Percentiles rank a stretch among this genome's conserved stretches.
These are phyloP conservation scores for Pomacea canaliculata DNA, from an alignment of 2,888 invertebrate species.

Conservation along the genomic window DNA sequence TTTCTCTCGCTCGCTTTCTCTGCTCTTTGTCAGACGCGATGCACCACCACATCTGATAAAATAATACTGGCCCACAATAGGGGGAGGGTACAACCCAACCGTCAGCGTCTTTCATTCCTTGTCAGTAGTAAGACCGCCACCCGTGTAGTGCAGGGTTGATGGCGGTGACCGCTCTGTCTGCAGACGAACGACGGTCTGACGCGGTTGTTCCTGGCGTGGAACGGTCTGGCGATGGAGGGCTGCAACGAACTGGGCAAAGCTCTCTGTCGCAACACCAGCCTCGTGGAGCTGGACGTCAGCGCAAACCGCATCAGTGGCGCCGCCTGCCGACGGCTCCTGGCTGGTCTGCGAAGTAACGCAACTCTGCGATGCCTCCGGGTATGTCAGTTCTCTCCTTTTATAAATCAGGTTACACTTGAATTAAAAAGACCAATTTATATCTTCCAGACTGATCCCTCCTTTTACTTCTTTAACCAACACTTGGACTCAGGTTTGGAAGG, in stretches of 20 bases:
- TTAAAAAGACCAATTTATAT: neutral
- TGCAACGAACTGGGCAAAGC: conserved; percentile 45
- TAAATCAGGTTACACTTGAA: neutral
- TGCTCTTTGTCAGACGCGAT: no score
- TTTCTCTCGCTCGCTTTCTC: no score
- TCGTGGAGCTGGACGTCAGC: conserved; percentile 54
- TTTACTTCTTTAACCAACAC: neutral
- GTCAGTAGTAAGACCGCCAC: no score
- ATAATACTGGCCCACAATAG: no score
- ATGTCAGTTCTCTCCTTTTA: neutral
- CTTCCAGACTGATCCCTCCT: neutral
- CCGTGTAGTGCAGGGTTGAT: no score
- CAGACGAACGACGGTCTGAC: conserved; percentile 52
- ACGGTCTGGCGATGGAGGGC: conserved; percentile 56
- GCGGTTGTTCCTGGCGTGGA: conserved; percentile 56
- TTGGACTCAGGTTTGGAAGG: neutral
- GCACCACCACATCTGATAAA: no score
- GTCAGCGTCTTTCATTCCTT: no score
- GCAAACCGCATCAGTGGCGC: conserved; percentile 56
- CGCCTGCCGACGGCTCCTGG: conserved; percentile 45
- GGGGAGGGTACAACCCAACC: no score
- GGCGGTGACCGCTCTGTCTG: neutral
- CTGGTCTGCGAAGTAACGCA: conserved; percentile 51
- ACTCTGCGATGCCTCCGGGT: conserved; percentile 50
- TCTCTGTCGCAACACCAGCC: conserved; percentile 43